Base-by-base conservation (phyloP, 2,113 vertebrate species). In the Nyctibius bracteatus region DNA sequence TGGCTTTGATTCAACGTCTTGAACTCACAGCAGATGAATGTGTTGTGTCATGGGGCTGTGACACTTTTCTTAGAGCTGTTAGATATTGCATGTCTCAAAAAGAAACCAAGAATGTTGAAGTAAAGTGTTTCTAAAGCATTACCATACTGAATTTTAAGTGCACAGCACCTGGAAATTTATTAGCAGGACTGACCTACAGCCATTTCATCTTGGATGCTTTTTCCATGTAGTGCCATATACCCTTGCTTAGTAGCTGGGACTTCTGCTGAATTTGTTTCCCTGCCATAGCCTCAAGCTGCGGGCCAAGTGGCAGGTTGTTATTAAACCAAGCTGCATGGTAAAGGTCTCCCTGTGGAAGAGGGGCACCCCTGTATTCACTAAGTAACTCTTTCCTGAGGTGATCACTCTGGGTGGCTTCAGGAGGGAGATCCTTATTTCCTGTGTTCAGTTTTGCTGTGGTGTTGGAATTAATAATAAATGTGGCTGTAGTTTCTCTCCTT, bases 391-490 rank as follows among this genome's bases (percentile, higher is more conserved):
- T 78, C 57, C 51, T 0, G 0, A 57, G 14, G 6, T 43, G 58
- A 41, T 82, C 2, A 11, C 30, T 30, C 52, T 5, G 5, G 37
- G 30, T 4, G 2, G 19, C 67, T 93, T 92, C 74, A 77, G 35
- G 49, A 70, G n/a, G 24, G 57, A 79, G 21, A 67, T 41, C 2
- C 14, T 43, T 35, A 91, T 75, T 84, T 86, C 39, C 47, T 57
- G 2, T 39, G 47, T 24, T 93, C 3, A 0, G 33, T 83, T 88
- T 90, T 91, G 55, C 80, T 72, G 11, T 86, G 62, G 12, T 58
- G 71, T 49, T 88, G 88, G 92, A 95, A 90, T 95, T 90, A 1
- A 5, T 92, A 77, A 93, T 63, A 88, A 81, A 96, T 63, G 63
- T 61, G 3, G 33, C 75, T 70, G 70, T 43, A 52, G 59, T 95